Conservation (phyloP, 2,888 invertebrate species). For the Torymus aiolomorphi region DNA sequence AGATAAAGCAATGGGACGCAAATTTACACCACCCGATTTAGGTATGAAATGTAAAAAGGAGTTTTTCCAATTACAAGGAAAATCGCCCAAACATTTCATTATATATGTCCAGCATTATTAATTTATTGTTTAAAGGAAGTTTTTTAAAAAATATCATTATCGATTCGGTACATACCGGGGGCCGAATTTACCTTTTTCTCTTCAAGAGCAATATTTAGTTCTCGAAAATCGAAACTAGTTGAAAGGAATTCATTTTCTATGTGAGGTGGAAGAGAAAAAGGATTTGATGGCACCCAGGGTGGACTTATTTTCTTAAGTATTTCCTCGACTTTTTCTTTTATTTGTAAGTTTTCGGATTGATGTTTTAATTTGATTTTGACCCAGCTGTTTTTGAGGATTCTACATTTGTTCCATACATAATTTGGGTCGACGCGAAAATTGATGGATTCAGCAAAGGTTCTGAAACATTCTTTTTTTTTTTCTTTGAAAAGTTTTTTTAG, state of each 20-base stretch:
- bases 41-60: slow-evolving; percentile 32
- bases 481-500: too few species aligned
- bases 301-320: slow-evolving; percentile 14
- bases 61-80: slow-evolving; percentile 34
- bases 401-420: slow-evolving; percentile 43
- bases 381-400: slow-evolving; percentile 40
- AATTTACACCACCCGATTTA: background rate
- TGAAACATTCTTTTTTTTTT: slow-evolving; percentile 45
- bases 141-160: too few species aligned
- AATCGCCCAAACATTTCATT: too few species aligned
- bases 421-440: slow-evolving; percentile 29
- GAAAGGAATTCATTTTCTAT: background rate
- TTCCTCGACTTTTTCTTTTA: background rate
- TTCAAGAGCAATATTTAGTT: slow-evolving; percentile 35
- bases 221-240: background rate
- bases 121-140: too few species aligned
- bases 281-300: slow-evolving; percentile 11
- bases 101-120: too few species aligned
- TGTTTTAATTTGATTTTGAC: slow-evolving; percentile 18
- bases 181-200: slow-evolving; percentile 17
- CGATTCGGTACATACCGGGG: slow-evolving; percentile 43
- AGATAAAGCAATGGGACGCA: slow-evolving; percentile 22
- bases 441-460: slow-evolving; percentile 34
- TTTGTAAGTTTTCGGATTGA: slow-evolving; percentile 4
- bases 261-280: background rate